Evolutionary conservation across 2,113 vertebrate species (phyloP), one percentile per base, ranked within the genome.

Genomic region (Rattus norvegicus): DNA sequence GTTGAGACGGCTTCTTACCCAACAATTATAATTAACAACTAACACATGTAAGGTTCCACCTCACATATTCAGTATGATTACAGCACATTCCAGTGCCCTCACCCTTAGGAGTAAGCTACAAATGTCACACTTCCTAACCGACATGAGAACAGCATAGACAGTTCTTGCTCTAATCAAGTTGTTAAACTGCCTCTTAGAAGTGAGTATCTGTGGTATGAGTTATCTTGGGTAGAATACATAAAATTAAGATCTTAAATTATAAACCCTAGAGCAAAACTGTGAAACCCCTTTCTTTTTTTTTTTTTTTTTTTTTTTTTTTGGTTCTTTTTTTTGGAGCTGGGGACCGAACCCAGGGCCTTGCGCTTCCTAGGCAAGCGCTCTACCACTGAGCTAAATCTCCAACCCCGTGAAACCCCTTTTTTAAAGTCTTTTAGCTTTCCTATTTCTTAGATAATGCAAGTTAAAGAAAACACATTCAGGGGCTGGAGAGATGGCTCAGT

Each of bases 391-490:
- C n/a, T n/a, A n/a, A n/a, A n/a, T n/a, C n/a, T n/a, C n/a, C n/a
- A n/a, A n/a, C n/a, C n/a, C n/a, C n/a, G 59, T 61, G 11, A 93
- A 92, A 94, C 63, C 88, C 22, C 43, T 33, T 79, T 94, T 47
- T 90, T 77, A 47, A 13, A 93, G 88, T 91, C 65, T 63, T 92
- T 95, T 2, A 90, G n/a, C 95, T 28, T 47, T 65, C 36, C 81
- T 80, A 65, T 87, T 88, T 88, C 69, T 73, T 33, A 97, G 75
- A 89, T 43, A 93, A 33, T 92, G 10, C 39, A 95, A 80, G 2
- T 95, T 43, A 81, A 93, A 97, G 81, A 95, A 97, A 93, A 96
- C 43, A 22, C 91, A 90, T 88, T 96, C 52, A 70, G n/a, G n/a
- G n/a, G n/a, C n/a, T n/a, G n/a, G n/a, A n/a, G n/a, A n/a, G n/a